Evolutionary conservation across 2,888 invertebrate genomes (phyloP), one percentile per base, ranked within the genome.

Genomic region (Junonia oenone): DNA sequence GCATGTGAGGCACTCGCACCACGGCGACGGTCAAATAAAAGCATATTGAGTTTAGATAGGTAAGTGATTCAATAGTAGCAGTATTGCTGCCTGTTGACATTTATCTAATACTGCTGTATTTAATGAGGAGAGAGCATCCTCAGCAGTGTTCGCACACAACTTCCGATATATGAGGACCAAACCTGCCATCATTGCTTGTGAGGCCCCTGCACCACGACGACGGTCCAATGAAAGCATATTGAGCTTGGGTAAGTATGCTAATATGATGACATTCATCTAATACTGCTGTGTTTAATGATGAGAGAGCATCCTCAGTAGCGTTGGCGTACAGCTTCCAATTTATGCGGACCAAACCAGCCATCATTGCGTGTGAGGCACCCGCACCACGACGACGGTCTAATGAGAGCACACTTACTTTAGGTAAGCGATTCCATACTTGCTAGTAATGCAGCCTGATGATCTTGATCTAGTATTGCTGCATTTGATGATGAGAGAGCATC

Each of bases 161-260:
- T 97, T 97, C 82, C 92, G 96, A 2, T 97, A 97, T 75, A 96
- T 97, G 96, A 84, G 97, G 43, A 94, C 94, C 65, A 97, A 97
- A 69, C 97, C 97, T 0, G 95, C 96, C 0, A 96, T 97, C 62
- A 96, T 97, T 47, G 95, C 96, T 0, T 96, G 96, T 74, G 95
- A 96, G 79, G 95, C 96, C 1, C 97, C 97, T 1, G 95, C 94
- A 53, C 95, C 96, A 59, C 76, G 91, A 14, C 78, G 91, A 13
- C 78, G 90, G 31, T 91, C 91, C 1, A 90, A 91, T 40, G 91
- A 91, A 45, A 91, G 93, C 47, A 90, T 93, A 64, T 78, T 91
- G 9, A 91, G 91, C 14, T 76, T n/a, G n/a, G n/a, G n/a, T 92
- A 73, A 78, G 71, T n/a, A n/a, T n/a, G n/a, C n/a, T n/a, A n/a